phyloP scores from a whole-genome alignment of 2,888 invertebrate species.

The Ophion ventricosus region DNA sequence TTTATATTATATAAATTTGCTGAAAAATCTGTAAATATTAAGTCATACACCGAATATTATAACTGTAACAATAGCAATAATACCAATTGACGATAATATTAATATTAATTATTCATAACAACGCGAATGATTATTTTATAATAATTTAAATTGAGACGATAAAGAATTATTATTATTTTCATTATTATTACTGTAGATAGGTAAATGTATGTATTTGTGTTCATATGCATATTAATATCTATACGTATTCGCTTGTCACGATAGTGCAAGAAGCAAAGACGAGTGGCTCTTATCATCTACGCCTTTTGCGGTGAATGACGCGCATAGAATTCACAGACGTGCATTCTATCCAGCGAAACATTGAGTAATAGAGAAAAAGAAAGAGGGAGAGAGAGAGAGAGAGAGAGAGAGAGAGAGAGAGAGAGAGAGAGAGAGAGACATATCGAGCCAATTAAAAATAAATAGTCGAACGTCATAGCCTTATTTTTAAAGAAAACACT shows the following conservation, averaged over 20 bases:
- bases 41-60: no score
- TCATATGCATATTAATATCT: neutral
- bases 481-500: neutral
- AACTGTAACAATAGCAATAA: no score
- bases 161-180: no score
- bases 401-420: neutral
- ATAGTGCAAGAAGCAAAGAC: constrained; percentile 32
- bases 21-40: no score
- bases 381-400: neutral
- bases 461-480: neutral
- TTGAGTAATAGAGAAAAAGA: neutral
- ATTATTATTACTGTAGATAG: no score
- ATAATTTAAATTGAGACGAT: no score
- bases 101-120: no score
- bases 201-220: no score
- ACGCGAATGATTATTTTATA: no score
- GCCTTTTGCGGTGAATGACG: constrained; percentile 59
- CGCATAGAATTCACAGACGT: constrained; percentile 44
- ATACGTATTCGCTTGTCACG: neutral
- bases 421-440: neutral
- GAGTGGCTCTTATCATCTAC: constrained; percentile 51
- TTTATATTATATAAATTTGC: no score
- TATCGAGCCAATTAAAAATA: neutral
- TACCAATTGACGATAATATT: no score
- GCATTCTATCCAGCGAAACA: constrained; percentile 17